Conservation (phyloP, 2,888 invertebrate species). For the Drosophila greeni region DNA sequence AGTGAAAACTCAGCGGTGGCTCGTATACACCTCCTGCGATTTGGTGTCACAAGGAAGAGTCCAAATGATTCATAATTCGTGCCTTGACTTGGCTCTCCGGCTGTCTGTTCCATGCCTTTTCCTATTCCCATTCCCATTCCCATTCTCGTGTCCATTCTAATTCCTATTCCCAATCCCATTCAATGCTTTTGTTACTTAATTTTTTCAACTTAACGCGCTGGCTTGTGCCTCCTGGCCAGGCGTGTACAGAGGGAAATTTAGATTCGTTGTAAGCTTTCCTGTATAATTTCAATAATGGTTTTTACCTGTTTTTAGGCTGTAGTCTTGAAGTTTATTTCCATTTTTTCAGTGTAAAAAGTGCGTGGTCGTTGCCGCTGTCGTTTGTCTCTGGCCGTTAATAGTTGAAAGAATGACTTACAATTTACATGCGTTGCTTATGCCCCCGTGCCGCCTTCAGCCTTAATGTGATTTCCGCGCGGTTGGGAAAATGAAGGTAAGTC, state of each 20-base stretch:
- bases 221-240: conserved; percentile 61
- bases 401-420: conserved; percentile 74
- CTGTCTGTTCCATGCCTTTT: conserved; percentile 36
- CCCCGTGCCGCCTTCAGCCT: conserved; percentile 71
- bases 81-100: conserved; percentile 48
- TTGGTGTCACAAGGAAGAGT: conserved; percentile 75
- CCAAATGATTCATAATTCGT: conserved; percentile 77
- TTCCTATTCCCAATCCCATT: conserved; percentile 58
- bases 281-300: neutral
- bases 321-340: no score
- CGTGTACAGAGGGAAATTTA: conserved; percentile 13
- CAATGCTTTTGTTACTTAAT: conserved; percentile 71
- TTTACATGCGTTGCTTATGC: conserved; percentile 74
- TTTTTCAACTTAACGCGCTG: conserved; percentile 62
- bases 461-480: conserved; percentile 65
- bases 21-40: conserved; percentile 48
- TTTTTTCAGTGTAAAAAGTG: conserved; percentile 42
- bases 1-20: conserved; percentile 16
- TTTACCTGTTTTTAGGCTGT: neutral
- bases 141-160: conserved; percentile 40
- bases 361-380: conserved; percentile 48
- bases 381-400: conserved; percentile 55
- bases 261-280: neutral
- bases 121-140: conserved; percentile 37
- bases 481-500: conserved; percentile 15